A percentile compares a stretch with the other conserved stretches of the same genome.
phyloP scores from a whole-genome alignment of 1,140 invertebrate genomes.

The Xylocopa sonorina region DNA sequence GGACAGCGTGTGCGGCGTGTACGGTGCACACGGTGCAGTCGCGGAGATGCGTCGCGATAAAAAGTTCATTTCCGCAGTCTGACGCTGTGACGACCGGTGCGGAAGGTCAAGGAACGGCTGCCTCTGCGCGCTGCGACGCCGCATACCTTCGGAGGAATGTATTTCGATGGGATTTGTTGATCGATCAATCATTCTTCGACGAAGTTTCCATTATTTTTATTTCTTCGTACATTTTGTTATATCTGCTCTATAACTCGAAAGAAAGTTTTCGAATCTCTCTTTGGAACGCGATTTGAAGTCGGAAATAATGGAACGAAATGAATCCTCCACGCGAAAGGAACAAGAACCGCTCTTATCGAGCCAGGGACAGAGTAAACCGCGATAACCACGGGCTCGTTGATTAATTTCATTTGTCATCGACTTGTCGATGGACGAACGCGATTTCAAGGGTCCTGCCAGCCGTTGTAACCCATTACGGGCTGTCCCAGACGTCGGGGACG shows the following conservation, averaged over 20 bases:
- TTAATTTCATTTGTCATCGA: conserved; percentile 34
- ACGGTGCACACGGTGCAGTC: background rate
- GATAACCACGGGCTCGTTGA: background rate
- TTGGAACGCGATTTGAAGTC: background rate
- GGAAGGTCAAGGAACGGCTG: conserved; percentile 37
- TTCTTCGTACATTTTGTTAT: too few relatives aligned
- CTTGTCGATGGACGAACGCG: conserved; percentile 23
- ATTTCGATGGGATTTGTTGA: conserved; percentile 23
- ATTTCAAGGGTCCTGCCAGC: conserved; percentile 12
- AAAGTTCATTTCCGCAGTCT: conserved; percentile 46
- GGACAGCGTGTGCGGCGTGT: conserved; percentile 17
- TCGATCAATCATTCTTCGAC: background rate
- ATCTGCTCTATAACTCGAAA: too few relatives aligned
- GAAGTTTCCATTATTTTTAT: too few relatives aligned
- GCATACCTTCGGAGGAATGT: conserved; percentile 8
- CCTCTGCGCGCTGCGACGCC: background rate
- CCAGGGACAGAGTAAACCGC: background rate
- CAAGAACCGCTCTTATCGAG: background rate
- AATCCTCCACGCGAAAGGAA: background rate
- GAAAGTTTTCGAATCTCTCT: too few relatives aligned
- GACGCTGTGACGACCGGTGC: conserved; percentile 38
- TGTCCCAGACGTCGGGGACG: conserved; percentile 23
- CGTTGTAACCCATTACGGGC: conserved; percentile 26
- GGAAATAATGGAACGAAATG: background rate
- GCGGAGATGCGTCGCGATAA: conserved; percentile 46